These are phyloP conservation scores for Lysandra bellargus DNA, from an alignment of 2,888 invertebrate species.

Conservation along the genomic window DNA sequence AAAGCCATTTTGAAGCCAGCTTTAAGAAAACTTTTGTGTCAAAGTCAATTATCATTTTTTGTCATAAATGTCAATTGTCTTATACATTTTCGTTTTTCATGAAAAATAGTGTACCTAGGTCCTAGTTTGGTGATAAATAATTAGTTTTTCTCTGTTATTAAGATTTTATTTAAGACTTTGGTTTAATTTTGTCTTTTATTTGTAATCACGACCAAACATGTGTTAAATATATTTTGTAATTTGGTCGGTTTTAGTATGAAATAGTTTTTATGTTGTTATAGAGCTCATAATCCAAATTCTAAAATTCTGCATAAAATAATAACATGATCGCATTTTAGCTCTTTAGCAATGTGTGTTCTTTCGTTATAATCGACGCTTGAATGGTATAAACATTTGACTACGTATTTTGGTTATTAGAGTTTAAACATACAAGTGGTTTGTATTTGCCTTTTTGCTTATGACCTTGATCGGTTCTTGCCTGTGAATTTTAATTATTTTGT, in stretches of 20 bases:
- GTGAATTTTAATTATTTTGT: not conserved
- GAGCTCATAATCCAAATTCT: conserved; percentile 1
- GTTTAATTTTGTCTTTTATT: not conserved
- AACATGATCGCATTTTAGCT: not conserved
- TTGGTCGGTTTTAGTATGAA: not conserved
- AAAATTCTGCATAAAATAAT: conserved; percentile 3
- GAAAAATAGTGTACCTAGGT: not conserved
- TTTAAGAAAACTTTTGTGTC: not conserved
- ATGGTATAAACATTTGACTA: not conserved
- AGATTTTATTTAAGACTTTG: not conserved
- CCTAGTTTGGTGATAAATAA: not conserved
- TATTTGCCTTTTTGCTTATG: not conserved
- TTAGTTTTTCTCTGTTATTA: not conserved
- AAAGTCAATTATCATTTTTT: not conserved
- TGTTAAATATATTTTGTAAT: not conserved
- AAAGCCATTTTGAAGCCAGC: too few relatives aligned
- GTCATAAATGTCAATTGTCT: not conserved
- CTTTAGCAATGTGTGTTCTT: not conserved
- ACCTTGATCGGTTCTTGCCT: conserved; percentile 5
- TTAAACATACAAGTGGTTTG: conserved; percentile 1
- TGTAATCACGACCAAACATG: not conserved
- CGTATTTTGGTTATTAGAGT: not conserved
- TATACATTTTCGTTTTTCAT: not conserved
- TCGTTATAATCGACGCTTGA: not conserved
- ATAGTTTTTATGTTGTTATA: not conserved